These are phyloP conservation scores for Melanargia galathea DNA, from an alignment of 2,888 invertebrate species.

Conservation along the genomic window DNA sequence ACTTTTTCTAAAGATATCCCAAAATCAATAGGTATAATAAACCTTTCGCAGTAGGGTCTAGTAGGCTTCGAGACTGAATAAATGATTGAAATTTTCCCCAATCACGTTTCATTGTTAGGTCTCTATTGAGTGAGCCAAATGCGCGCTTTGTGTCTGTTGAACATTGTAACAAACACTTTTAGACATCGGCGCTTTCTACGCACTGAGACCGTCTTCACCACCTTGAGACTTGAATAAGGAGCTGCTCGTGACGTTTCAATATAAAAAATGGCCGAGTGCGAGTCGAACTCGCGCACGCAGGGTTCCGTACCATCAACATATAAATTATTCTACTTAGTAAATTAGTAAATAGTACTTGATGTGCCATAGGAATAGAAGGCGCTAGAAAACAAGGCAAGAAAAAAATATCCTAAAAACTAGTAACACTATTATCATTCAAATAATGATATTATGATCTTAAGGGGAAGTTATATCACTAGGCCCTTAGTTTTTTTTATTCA, in stretches of 20 bases:
- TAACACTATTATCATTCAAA: no score
- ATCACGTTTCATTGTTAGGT: conserved; percentile 14
- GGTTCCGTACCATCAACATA: no score
- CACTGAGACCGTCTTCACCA: background rate
- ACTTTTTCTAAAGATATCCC: background rate
- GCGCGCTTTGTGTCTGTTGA: background rate
- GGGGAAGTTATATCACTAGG: no score
- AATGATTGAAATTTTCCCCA: conserved; percentile 1
- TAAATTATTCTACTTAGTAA: no score
- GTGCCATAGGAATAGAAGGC: no score
- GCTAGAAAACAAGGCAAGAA: no score
- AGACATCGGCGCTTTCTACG: background rate
- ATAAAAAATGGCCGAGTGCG: no score
- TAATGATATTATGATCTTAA: no score
- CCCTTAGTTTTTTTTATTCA: no score
- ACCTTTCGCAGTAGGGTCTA: background rate
- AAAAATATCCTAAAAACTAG: no score
- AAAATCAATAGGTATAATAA: background rate
- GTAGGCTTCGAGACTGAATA: background rate
- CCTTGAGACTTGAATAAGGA: background rate
- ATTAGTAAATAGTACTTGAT: no score
- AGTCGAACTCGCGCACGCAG: no score
- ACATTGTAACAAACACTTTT: conserved; percentile 1
- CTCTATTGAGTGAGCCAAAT: conserved; percentile 8
- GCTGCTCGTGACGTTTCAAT: background rate